Evolutionary conservation across 2,888 invertebrate species (phyloP).

Genomic region (Iselma pallidipennis): DNA sequence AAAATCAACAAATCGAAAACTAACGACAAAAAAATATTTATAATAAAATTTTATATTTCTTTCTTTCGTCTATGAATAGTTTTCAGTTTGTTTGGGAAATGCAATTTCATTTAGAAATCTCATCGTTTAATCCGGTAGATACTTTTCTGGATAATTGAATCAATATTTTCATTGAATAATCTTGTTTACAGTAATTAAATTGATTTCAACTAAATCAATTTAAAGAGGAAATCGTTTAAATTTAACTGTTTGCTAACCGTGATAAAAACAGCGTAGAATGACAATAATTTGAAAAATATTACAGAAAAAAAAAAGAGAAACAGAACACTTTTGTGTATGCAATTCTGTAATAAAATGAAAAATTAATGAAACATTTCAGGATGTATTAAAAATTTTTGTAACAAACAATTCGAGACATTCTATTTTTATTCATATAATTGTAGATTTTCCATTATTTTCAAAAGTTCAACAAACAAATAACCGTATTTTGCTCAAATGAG

Average conservation of each 20-base stretch:
- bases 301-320: no score
- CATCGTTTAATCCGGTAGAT: background rate
- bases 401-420: background rate
- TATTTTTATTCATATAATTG: background rate
- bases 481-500: background rate
- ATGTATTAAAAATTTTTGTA: background rate
- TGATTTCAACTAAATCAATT: background rate
- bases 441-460: background rate
- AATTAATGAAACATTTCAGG: background rate
- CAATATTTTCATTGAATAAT: conserved; percentile 2
- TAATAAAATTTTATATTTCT: no score
- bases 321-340: no score
- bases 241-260: background rate
- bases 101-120: background rate
- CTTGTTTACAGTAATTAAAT: background rate
- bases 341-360: no score
- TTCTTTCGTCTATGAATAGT: background rate
- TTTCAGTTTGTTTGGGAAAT: background rate
- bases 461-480: background rate
- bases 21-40: no score
- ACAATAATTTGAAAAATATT: background rate
- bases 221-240: background rate
- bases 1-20: no score
- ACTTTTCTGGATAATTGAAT: conserved; percentile 1
- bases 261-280: background rate